Evolutionary conservation across 2,888 invertebrate genomes (phyloP), one percentile per base, ranked within the genome.

Genomic region (Dilophus febrilis): DNA sequence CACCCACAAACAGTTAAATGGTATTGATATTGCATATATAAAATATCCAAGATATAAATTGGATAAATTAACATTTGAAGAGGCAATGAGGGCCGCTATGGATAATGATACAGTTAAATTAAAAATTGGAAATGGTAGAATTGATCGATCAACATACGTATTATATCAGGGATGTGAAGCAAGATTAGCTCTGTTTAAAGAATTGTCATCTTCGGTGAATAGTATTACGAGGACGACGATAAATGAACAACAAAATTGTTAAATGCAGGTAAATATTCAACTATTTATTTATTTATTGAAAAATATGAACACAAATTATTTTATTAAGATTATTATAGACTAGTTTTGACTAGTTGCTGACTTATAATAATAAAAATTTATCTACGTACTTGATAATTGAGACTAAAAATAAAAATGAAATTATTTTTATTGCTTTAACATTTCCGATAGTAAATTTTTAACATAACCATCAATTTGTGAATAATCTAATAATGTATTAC

Each of bases 391-490:
- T n/a, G n/a, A n/a, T n/a, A n/a, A n/a, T n/a, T n/a, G n/a, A n/a
- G n/a, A n/a, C n/a, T n/a, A n/a, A n/a, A n/a, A n/a, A n/a, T n/a
- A n/a, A n/a, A n/a, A n/a, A n/a, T n/a, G n/a, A n/a, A n/a, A n/a
- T n/a, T n/a, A n/a, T n/a, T n/a, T 22, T 22, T 8, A 22, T 22
- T 22, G 22, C 8, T 22, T 22, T 22, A 22, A 22, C 8, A 61
- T 48, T 42, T 61, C 60, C 19, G 49, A 43, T 58, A 61, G 58
- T 29, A 62, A 51, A 47, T 58, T 58, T 55, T 83, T 81, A 61
- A 85, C 77, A 56, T 87, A 87, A 41, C 69, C 64, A 54, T 85
- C 79, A 66, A 86, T 70, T 49, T 86, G 72, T n/a, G 79, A 72
- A 54, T 81, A 87, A 58, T 87, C 87, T 43, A 71, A 66, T 43